Percentiles rank a stretch among this genome's conserved stretches.
Evolutionary conservation across 2,113 vertebrate species (phyloP).

Genomic region (Dipodomys stephensi): DNA sequence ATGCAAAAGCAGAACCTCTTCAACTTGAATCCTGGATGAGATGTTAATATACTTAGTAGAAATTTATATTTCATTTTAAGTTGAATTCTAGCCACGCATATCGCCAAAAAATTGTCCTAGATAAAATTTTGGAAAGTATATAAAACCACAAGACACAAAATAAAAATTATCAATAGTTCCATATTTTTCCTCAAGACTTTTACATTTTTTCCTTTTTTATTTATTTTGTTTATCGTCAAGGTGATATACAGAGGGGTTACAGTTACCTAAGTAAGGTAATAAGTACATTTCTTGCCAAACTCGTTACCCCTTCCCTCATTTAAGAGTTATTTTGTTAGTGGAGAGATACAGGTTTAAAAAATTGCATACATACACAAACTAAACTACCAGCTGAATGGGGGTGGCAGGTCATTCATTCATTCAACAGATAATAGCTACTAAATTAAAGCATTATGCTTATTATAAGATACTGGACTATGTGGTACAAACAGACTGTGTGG

Average conservation of each 20-base stretch:
- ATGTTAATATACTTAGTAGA: slow-evolving; percentile 21
- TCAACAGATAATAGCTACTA: slow-evolving; percentile 40
- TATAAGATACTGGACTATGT: neutral
- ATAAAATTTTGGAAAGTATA: slow-evolving; percentile 41
- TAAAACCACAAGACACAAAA: slow-evolving; percentile 44
- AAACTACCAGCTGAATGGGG: slow-evolving; percentile 18
- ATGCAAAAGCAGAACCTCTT: slow-evolving; percentile 27
- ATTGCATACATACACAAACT: slow-evolving; percentile 17
- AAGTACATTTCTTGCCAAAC: too few species aligned
- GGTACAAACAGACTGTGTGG: too few species aligned
- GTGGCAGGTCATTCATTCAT: slow-evolving; percentile 26
- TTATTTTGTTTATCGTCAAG: too few species aligned
- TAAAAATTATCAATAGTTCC: slow-evolving; percentile 35
- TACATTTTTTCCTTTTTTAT: neutral
- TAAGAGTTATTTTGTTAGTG: slow-evolving; percentile 24
- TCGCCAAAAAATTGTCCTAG: slow-evolving; percentile 39
- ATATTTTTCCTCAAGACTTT: slow-evolving; percentile 22
- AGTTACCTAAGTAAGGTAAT: too few species aligned
- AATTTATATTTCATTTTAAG: slow-evolving; percentile 35
- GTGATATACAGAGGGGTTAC: too few species aligned
- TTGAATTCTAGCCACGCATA: slow-evolving; percentile 15
- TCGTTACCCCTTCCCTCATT: neutral
- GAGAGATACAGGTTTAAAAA: slow-evolving; percentile 18
- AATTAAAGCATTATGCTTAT: slow-evolving; percentile 10
- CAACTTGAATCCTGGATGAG: slow-evolving; percentile 37